Evolutionary conservation across 2,888 invertebrate species (phyloP), one percentile per base, ranked within the genome.

Genomic region (Agrenia bidenticulata): DNA sequence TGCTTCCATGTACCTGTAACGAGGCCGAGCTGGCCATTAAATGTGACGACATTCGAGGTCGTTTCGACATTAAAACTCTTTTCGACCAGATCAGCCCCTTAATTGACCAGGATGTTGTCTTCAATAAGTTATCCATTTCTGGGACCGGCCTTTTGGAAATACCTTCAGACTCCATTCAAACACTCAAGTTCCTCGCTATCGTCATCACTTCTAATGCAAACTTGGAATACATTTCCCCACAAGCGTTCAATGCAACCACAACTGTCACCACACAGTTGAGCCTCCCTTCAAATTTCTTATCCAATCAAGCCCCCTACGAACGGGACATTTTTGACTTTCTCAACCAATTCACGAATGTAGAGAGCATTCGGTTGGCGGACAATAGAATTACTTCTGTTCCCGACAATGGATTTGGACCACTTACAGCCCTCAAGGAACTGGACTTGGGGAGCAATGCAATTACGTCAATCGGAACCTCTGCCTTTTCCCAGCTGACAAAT

Each of bases 251-350:
- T 50, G 60, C 60, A 9, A 60, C 60, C 9, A 21, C 13, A 5
- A 9, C 2, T 11, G 49, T 60, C 7, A 60, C 60, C 7, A 41
- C 19, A 19, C 2, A 13, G 2, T 15, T 60, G 27, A 32, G 19
- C 5, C 19, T 60, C 13, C 5, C 13, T 11, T 7, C 13, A 2
- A 60, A 60, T 27, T 17, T 11, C 24, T 21, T 60, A 5, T 15
- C 27, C 4, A 60, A 60, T 23, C n/a, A 2, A 19, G 50, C 9
- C 4, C 27, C 50, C 4, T 23, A 24, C 15, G 60, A 50, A 60
- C 26, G 50, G 24, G 60, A 60, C 32, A 60, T 60, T 50, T 60
- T 24, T 23, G 50, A 60, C 19, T 60, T 60, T 11, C 7, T 60
- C 4, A 26, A 32, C 4, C 5, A 2, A 2, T 51, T 51, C 51